Conservation (phyloP, 23 tunicate genomes). For the Phallusia fumigata region DNA sequence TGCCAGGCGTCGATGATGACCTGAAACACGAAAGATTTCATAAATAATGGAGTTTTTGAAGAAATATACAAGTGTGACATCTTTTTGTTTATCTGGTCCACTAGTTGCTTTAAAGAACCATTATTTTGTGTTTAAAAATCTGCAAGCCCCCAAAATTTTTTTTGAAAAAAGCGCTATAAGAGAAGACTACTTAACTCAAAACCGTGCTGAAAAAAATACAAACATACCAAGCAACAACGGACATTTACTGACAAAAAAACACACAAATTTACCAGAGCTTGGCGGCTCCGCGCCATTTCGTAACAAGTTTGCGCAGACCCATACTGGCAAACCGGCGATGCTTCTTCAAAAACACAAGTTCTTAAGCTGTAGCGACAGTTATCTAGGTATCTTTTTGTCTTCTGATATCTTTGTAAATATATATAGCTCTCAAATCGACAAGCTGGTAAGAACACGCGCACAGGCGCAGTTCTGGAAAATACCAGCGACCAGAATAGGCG, state of each 20-base stretch:
- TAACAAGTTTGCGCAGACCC: conserved; percentile 17
- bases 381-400: neutral
- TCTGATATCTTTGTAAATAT: neutral
- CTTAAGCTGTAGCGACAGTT: neutral
- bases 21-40: too few relatives aligned
- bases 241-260: neutral
- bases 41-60: too few relatives aligned
- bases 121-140: too few relatives aligned
- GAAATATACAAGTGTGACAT: too few relatives aligned
- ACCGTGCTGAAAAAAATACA: neutral
- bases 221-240: neutral
- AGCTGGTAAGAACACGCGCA: neutral
- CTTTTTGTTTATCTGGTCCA: too few relatives aligned
- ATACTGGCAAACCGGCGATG: conserved; percentile 3
- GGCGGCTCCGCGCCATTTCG: conserved; percentile 1
- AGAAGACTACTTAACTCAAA: too few relatives aligned
- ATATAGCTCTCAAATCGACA: neutral
- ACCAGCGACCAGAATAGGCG: neutral
- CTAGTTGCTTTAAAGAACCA: too few relatives aligned
- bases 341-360: neutral
- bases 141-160: too few relatives aligned
- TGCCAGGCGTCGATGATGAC: conserved; percentile 36
- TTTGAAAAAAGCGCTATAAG: too few relatives aligned
- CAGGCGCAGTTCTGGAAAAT: conserved; percentile 1
- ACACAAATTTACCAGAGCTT: conserved; percentile 5